Conservation (phyloP, 2,888 invertebrate genomes). For the Heliconius erato region DNA sequence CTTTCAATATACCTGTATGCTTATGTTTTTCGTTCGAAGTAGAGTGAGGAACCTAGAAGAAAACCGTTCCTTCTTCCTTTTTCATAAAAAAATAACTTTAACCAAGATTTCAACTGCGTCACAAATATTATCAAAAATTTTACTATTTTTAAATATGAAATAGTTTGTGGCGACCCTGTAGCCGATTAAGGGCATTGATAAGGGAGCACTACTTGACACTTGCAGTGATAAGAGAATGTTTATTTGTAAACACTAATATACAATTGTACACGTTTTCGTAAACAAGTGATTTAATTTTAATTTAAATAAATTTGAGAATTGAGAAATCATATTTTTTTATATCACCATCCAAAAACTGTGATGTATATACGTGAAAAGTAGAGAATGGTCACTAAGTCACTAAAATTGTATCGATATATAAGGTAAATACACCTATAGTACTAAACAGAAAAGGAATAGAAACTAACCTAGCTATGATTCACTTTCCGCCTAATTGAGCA, state of each 20-base stretch:
- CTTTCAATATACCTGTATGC: too few species aligned
- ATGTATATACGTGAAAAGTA: background rate
- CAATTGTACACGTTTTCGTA: constrained; percentile 29
- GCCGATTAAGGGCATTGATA: constrained; percentile 61
- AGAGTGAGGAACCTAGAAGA: too few species aligned
- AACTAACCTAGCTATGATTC: constrained; percentile 1
- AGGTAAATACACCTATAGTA: background rate
- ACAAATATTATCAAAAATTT: background rate
- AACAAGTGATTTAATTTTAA: constrained; percentile 26
- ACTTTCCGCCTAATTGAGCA: constrained; percentile 24
- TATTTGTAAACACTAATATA: constrained; percentile 32
- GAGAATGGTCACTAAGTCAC: background rate
- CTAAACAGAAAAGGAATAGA: background rate
- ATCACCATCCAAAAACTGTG: background rate
- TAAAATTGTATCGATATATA: background rate
- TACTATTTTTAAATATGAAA: constrained; percentile 2
- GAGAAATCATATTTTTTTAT: background rate
- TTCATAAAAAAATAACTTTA: too few species aligned
- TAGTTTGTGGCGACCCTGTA: constrained; percentile 50
- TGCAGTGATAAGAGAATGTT: constrained; percentile 38
- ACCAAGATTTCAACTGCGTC: background rate
- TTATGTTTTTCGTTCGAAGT: too few species aligned
- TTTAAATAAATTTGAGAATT: too few species aligned
- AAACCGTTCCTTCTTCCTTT: too few species aligned
- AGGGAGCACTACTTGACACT: constrained; percentile 61